Evolutionary conservation across 2,797 vertebrate genomes (phyloP), one percentile per base, ranked within the genome.

Genomic region (Parauchenoglanis ngamensis): DNA sequence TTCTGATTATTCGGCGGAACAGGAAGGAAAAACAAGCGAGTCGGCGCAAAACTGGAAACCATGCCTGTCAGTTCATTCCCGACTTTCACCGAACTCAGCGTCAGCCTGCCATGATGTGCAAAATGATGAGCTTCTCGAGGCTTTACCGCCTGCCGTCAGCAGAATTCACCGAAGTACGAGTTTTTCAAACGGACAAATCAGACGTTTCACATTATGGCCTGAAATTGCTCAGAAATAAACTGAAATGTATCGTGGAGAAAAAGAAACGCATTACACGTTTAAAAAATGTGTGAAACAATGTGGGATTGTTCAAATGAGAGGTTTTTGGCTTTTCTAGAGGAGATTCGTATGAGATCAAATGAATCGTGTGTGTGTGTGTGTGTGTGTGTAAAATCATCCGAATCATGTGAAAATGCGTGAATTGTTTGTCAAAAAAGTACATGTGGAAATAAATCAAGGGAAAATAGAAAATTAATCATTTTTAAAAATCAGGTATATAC

Each of bases 11-110:
- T 12, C 7, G 12, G 25, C 54, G 11, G 31, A 46, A 61, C 40
- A 5, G 54, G 86, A 52, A 52, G 40, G 56, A 72, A 82, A 63
- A 82, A 83, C 86, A 75, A 11, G 67, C 25, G 3, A 8, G 25
- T 19, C 7, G 15, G 63, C 65, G 31, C 7, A 13, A 68, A 79
- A n/a, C 54, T 17, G 65, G 35, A 70, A 40, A 68, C 4, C 59
- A 12, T 44, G 23, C 10, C 35, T 44, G 85, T 57, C 63, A 31
- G 5, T 57, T 40, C 31, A 15, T 25, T 25, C 35, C 25, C 31
- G 3, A 68, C 17, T 35, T 2, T 17, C 25, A 35, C 44, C 61
- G 35, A 49, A 19, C 35, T 76, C 68, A 7, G 49, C 7, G 35
- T n/a, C 23, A 2, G 59, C 12, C 23, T 11, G 31, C 28, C 49